phyloP scores from a whole-genome alignment of 2,888 invertebrate species.

The Mayetiola destructor region DNA sequence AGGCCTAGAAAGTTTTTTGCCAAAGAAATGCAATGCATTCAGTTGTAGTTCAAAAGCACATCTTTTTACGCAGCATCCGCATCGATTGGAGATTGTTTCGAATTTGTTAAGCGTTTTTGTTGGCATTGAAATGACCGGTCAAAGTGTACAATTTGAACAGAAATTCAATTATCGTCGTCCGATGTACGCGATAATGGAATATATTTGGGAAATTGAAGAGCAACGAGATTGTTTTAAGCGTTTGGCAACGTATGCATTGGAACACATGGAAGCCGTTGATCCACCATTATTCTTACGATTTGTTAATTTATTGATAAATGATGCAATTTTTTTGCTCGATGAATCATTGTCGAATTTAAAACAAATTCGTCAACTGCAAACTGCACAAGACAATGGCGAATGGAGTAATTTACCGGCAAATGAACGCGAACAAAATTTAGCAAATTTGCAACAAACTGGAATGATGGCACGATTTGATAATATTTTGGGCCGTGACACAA shows the following conservation, averaged over 20 bases:
- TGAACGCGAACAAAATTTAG: constrained; percentile 61
- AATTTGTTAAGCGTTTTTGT: constrained; percentile 83
- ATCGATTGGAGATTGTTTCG: constrained; percentile 57
- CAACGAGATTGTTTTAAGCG: constrained; percentile 62
- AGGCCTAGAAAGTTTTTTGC: constrained; percentile 73
- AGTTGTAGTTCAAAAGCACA: constrained; percentile 45
- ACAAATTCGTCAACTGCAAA: constrained; percentile 68
- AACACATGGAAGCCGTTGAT: constrained; percentile 76
- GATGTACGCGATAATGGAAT: constrained; percentile 88
- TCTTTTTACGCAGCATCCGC: constrained; percentile 62
- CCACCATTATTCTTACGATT: constrained; percentile 89
- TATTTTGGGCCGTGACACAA: constrained; percentile 78
- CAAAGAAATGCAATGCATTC: constrained; percentile 36
- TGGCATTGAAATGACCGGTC: constrained; percentile 91
- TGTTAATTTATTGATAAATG: constrained; percentile 91
- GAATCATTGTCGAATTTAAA: constrained; percentile 83
- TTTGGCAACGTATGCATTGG: constrained; percentile 65
- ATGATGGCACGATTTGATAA: constrained; percentile 84
- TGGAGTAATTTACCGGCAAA: constrained; percentile 54
- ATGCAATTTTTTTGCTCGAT: constrained; percentile 88
- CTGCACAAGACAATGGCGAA: constrained; percentile 53
- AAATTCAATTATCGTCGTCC: constrained; percentile 93
- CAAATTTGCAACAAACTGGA: constrained; percentile 58
- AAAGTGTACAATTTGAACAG: constrained; percentile 89
- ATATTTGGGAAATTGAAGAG: constrained; percentile 69